Conservation (phyloP, 2,888 invertebrate genomes). For the Nemoura dubitans region DNA sequence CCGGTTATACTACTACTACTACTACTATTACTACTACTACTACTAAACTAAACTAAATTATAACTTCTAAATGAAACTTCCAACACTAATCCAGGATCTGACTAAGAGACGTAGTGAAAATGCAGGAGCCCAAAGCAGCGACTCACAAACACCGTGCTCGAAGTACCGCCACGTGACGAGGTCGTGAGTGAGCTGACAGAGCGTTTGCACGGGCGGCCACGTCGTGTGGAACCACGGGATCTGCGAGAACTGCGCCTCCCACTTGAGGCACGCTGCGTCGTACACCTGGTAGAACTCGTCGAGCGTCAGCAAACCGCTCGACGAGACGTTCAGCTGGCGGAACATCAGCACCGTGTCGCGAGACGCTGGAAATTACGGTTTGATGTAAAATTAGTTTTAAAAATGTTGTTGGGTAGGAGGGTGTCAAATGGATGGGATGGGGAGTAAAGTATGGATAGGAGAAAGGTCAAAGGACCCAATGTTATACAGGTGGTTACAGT, state of each 20-base stretch:
- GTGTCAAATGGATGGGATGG: no score
- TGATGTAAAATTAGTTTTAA: no score
- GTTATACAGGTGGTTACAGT: no score
- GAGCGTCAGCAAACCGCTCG: conserved; percentile 71
- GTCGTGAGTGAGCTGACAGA: conserved; percentile 69
- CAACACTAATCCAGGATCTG: no score
- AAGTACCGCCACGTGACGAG: conserved; percentile 78
- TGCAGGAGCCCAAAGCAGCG: no score
- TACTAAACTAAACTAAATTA: no score
- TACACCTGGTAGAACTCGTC: conserved; percentile 79
- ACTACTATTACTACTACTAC: no score
- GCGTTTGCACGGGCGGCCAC: conserved; percentile 68
- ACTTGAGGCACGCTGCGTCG: conserved; percentile 76
- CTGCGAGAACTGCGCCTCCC: conserved; percentile 73
- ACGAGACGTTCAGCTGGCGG: conserved; percentile 76
- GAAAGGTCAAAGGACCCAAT: not conserved
- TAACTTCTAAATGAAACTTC: no score
- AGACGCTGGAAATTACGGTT: conserved; percentile 69
- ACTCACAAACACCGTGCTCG: conserved; percentile 76
- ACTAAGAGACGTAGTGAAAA: no score
- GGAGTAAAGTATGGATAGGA: no score
- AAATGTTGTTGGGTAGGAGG: no score
- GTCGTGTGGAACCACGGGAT: conserved; percentile 79
- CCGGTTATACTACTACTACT: no score
- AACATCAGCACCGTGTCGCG: conserved; percentile 83